Evolutionary conservation across 2,113 vertebrate genomes (phyloP).

Genomic region (Seriola dumerili): DNA sequence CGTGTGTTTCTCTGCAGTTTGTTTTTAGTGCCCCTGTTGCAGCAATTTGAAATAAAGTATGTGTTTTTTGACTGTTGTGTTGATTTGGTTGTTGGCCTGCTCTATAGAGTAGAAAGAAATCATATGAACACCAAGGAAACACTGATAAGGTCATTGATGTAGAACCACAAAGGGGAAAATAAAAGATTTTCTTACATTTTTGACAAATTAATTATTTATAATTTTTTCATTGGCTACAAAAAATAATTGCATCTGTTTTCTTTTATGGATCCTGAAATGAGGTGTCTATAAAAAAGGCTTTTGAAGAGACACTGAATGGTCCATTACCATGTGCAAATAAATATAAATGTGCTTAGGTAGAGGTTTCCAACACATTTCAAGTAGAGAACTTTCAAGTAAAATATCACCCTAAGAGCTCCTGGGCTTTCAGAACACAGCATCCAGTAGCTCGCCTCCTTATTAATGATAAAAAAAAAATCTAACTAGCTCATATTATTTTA

Average conservation of each 20-base stretch:
- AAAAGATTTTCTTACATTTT: not conserved
- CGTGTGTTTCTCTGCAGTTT: slow-evolving; percentile 71
- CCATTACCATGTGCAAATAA: not conserved
- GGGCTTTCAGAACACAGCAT: not conserved
- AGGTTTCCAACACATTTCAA: not conserved
- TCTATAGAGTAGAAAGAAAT: not conserved
- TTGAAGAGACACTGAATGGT: not conserved
- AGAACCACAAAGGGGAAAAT: not conserved
- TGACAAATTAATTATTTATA: not conserved
- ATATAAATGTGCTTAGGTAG: not conserved
- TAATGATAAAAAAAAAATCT: not conserved
- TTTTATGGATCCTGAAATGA: not conserved
- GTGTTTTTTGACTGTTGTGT: slow-evolving; percentile 64
- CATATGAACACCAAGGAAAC: not conserved
- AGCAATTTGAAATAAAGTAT: slow-evolving; percentile 84
- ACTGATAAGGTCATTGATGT: not conserved
- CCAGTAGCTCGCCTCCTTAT: slow-evolving; percentile 8
- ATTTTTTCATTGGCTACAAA: not conserved
- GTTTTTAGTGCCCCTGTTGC: slow-evolving; percentile 84
- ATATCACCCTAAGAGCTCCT: not conserved
- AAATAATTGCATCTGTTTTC: not conserved
- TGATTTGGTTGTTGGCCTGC: slow-evolving; percentile 43
- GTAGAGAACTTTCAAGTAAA: not conserved
- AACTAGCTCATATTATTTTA: not conserved
- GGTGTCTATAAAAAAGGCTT: not conserved